Evolutionary conservation across 2,888 invertebrate genomes (phyloP), one percentile per base, ranked within the genome.

Genomic region (Argyresthia goedartella): DNA sequence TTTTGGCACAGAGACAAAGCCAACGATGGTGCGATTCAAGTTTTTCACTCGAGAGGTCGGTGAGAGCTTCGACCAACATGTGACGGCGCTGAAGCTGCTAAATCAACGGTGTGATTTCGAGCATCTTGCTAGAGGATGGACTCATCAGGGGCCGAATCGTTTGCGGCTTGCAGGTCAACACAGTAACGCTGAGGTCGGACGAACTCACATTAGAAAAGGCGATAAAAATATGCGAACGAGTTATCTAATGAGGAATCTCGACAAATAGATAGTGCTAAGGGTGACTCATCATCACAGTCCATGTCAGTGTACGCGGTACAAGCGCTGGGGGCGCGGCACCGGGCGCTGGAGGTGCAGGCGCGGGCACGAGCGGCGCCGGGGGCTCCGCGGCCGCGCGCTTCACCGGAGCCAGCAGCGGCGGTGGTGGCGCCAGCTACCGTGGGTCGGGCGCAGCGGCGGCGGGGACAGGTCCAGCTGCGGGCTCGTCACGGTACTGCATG

Each of bases 121-220:
- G 6, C n/a, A n/a, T n/a, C n/a, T 8, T 34, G 8, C 44, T 59
- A 11, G 53, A 54, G 33, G 58, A 59, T 1, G 50, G 52, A 1
- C 49, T 56, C 11, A 34, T 58, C 8, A 53, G 55, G 6, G 54
- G 56, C 49, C 52, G 59, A 8, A 55, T 58, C 11, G 56, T 59
- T 0, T 58, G 58, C 11, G 58, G 58, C 2, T 42, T 55, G 1
- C 14, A 1, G 0, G 46, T 50, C 13, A 45, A 8, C 9, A 9
- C 45, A 1, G 55, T 55, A 16, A 49, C 57, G 39, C 46, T 59
- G 11, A 34, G 56, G 14, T 34, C 52, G 13, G 55, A 57, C 7
- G 55, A 53, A 1, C 47, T 58, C 8, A 57, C 36, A 2, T 49
- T 57, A 13, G 54, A 51, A 11, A 55, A 52, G 36, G 55, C 58